Conservation (phyloP, 1,140 invertebrate genomes). For the Pseudomyrmex dendroicus region DNA sequence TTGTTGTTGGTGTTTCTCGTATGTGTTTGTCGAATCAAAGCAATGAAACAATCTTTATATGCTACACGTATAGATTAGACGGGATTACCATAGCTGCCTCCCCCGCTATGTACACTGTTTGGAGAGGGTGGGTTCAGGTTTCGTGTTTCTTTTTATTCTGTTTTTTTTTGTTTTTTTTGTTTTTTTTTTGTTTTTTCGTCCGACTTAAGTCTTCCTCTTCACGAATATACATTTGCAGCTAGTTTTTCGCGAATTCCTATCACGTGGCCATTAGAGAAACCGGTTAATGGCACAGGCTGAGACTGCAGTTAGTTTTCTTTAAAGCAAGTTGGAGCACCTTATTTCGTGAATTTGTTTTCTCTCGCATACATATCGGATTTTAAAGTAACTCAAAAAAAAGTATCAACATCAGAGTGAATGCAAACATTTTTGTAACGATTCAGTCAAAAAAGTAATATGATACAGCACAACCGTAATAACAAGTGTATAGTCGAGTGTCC, state of each 20-base stretch:
- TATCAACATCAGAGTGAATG: background rate
- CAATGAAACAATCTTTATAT: slow-evolving; percentile 35
- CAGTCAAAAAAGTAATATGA: slow-evolving; percentile 12
- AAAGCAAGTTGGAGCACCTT: slow-evolving; percentile 70
- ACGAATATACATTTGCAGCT: slow-evolving; percentile 67
- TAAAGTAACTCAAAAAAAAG: slow-evolving; percentile 61
- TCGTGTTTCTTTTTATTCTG: slow-evolving; percentile 2
- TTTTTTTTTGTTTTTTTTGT: slow-evolving; percentile 1
- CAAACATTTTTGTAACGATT: slow-evolving; percentile 1
- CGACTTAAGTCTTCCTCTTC: slow-evolving; percentile 35
- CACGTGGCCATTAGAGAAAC: slow-evolving; percentile 67
- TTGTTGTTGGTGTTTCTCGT: too few species aligned
- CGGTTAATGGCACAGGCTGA: slow-evolving; percentile 69
- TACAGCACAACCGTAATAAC: background rate
- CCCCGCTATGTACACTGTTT: slow-evolving; percentile 52
- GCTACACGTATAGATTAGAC: slow-evolving; percentile 4
- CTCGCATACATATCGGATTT: slow-evolving; percentile 19
- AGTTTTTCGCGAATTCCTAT: slow-evolving; percentile 65
- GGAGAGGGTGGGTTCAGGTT: slow-evolving; percentile 24
- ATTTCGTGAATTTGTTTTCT: slow-evolving; percentile 65
- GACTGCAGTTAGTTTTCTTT: slow-evolving; percentile 62
- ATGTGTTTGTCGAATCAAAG: slow-evolving; percentile 31
- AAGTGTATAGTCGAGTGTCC: slow-evolving; percentile 14
- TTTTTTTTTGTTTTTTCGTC: background rate
- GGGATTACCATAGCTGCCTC: slow-evolving; percentile 16